Evolutionary conservation across 2,888 invertebrate genomes (phyloP).

Genomic region (Shargacucullia verbasci): DNA sequence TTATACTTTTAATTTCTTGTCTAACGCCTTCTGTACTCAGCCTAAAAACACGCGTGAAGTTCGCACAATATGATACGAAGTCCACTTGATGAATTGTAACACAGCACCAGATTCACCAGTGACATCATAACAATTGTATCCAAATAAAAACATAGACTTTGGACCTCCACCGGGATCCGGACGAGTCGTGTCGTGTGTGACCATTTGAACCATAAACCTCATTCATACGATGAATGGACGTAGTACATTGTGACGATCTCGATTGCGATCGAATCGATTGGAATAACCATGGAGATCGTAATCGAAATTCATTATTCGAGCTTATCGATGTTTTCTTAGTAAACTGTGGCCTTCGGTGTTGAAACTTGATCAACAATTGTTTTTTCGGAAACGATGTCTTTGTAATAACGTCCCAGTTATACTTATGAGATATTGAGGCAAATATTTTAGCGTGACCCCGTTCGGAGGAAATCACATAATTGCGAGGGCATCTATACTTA

Average conservation of each 20-base stretch:
- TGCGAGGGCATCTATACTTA: no score
- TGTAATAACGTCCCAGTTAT: not conserved
- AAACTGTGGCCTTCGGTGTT: conserved; percentile 16
- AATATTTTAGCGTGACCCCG: no score
- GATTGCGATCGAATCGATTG: conserved; percentile 42
- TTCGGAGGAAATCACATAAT: no score
- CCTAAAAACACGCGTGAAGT: conserved; percentile 51
- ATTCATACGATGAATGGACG: conserved; percentile 50
- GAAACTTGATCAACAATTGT: conserved; percentile 20
- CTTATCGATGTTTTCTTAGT: conserved; percentile 21
- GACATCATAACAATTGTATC: conserved; percentile 64
- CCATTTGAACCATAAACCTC: conserved; percentile 50
- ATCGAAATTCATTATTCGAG: conserved; percentile 38
- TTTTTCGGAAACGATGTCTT: conserved; percentile 18
- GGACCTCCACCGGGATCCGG: conserved; percentile 43
- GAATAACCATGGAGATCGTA: conserved; percentile 19
- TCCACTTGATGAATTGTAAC: conserved; percentile 72
- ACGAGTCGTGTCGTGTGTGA: conserved; percentile 29
- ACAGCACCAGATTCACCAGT: conserved; percentile 60
- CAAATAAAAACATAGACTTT: conserved; percentile 69
- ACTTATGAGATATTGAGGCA: not conserved
- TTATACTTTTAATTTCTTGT: not conserved
- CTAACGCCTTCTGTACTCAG: conserved; percentile 46
- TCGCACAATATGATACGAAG: conserved; percentile 76
- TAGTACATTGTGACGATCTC: conserved; percentile 41